Conservation (phyloP, 2,797 vertebrate genomes). For the Haliaeetus albicilla region DNA sequence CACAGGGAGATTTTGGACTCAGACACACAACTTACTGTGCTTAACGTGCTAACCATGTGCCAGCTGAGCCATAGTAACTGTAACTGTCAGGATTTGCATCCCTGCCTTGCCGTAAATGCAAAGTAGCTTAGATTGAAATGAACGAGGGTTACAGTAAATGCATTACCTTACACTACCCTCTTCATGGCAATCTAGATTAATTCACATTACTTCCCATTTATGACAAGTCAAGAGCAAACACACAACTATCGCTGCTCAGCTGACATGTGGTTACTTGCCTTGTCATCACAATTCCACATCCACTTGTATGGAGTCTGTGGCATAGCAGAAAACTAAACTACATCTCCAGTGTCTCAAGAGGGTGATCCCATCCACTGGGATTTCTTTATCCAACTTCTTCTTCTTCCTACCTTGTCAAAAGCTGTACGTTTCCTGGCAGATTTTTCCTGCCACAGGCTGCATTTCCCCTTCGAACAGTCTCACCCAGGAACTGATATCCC, state of each 20-base stretch:
- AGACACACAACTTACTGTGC: background rate
- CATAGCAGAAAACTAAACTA: background rate
- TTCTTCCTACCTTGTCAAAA: background rate
- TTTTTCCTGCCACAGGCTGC: background rate
- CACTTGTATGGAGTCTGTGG: background rate
- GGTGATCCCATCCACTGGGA: background rate
- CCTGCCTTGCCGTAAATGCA: constrained; percentile 30
- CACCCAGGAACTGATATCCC: background rate
- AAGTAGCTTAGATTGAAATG: background rate
- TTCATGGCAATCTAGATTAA: background rate
- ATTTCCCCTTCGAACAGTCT: background rate
- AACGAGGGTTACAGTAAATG: background rate
- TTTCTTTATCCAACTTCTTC: background rate
- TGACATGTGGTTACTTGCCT: background rate
- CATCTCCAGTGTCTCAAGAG: background rate
- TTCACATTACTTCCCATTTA: background rate
- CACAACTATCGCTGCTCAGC: background rate
- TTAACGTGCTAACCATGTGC: background rate
- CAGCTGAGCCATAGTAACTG: background rate
- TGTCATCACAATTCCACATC: background rate
- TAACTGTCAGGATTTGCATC: background rate
- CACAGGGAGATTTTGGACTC: constrained; percentile 21
- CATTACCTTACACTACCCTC: background rate
- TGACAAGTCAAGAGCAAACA: background rate
- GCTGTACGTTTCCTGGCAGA: background rate